These are phyloP conservation scores for Anguilla anguilla DNA, from an alignment of 2,797 vertebrate genomes.

Conservation along the genomic window DNA sequence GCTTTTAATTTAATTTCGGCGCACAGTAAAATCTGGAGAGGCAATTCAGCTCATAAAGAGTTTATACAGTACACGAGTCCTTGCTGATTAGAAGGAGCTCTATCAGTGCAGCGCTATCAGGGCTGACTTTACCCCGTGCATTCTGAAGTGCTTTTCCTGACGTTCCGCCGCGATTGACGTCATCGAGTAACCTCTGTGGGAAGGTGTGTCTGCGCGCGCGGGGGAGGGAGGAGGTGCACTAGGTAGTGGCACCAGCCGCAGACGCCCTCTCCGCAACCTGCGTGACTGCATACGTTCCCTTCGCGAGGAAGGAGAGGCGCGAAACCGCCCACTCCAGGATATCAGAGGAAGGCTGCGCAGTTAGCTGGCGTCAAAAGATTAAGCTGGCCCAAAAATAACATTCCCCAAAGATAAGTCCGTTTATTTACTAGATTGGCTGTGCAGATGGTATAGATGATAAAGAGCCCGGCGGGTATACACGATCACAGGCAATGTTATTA, in stretches of 20 bases:
- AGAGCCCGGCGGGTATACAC: conserved; percentile 1
- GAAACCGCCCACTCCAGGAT: background rate
- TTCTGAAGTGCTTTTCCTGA: conserved; percentile 11
- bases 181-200: conserved; percentile 22
- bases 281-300: background rate
- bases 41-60: background rate
- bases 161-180: conserved; percentile 31
- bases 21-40: background rate
- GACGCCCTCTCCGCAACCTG: background rate
- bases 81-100: background rate
- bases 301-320: background rate
- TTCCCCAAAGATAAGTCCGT: conserved; percentile 25
- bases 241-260: background rate
- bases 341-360: background rate
- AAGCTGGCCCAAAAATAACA: conserved; percentile 31
- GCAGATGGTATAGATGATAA: conserved; percentile 10
- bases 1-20: conserved; percentile 1
- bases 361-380: conserved; percentile 23
- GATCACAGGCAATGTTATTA: conserved; percentile 18
- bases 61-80: background rate
- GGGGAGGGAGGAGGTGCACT: background rate
- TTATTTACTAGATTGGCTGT: conserved; percentile 28
- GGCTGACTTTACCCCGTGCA: background rate
- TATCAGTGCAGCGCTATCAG: background rate
- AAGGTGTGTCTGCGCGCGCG: background rate